These are phyloP conservation scores for Cancer borealis DNA, from an alignment of 2,888 invertebrate genomes.

Conservation along the genomic window DNA sequence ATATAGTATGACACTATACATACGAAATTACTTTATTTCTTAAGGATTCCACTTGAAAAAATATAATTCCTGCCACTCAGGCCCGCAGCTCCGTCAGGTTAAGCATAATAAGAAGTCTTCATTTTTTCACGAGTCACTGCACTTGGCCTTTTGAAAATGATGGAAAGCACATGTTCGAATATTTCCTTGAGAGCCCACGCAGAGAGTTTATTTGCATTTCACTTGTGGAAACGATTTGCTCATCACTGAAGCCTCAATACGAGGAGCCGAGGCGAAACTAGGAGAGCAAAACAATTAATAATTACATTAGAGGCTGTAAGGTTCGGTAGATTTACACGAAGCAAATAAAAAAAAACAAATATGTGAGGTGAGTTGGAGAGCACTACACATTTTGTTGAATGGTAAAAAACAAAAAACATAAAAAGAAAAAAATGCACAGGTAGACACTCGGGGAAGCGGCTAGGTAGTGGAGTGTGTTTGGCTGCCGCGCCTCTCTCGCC, in stretches of 20 bases:
- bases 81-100: background rate
- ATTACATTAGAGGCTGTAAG: background rate
- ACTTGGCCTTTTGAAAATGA: background rate
- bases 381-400: background rate
- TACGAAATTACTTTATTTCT: background rate
- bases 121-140: background rate
- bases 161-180: background rate
- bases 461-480: constrained; percentile 1
- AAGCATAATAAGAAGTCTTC: background rate
- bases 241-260: background rate
- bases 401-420: background rate
- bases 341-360: background rate
- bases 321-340: background rate
- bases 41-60: background rate
- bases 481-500: background rate
- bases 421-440: background rate
- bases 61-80: background rate
- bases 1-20: background rate
- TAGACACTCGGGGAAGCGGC: background rate
- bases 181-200: background rate
- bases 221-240: background rate
- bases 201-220: background rate
- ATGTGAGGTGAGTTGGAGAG: background rate
- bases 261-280: background rate
- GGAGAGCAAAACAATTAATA: background rate